Conservation (phyloP, 2,113 vertebrate species). For the Colius striatus region DNA sequence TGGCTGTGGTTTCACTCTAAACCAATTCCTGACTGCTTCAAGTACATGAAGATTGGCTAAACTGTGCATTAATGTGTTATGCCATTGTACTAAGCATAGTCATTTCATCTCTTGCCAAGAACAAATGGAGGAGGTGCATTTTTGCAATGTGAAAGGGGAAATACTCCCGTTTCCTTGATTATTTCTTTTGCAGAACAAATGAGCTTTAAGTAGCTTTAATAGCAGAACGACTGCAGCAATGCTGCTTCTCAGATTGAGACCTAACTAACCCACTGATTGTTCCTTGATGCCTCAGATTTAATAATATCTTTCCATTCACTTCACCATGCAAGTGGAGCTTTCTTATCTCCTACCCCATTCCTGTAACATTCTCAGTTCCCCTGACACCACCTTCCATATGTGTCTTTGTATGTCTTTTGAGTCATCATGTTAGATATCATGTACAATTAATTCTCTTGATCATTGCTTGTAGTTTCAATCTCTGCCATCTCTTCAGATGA, state of each 20-base stretch:
- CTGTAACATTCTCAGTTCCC: neutral
- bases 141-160: neutral
- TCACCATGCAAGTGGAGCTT: neutral
- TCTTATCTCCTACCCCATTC: neutral
- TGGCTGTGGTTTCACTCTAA: neutral
- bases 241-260: neutral
- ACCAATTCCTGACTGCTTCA: neutral
- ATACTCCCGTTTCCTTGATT: neutral
- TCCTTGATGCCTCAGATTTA: neutral
- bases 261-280: neutral
- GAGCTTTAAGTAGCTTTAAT: neutral
- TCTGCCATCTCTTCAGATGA: neutral
- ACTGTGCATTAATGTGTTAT: neutral
- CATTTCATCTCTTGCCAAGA: neutral
- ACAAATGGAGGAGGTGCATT: neutral
- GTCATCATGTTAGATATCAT: neutral
- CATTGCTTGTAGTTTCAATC: neutral
- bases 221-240: neutral
- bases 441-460: neutral
- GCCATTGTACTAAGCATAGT: neutral
- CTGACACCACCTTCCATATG: rapidly evolving
- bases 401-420: neutral
- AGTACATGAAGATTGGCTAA: neutral
- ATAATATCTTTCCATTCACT: neutral
- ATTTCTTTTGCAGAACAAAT: neutral